Conservation (phyloP, 2,113 vertebrate genomes). For the Ginglymostoma cirratum region DNA sequence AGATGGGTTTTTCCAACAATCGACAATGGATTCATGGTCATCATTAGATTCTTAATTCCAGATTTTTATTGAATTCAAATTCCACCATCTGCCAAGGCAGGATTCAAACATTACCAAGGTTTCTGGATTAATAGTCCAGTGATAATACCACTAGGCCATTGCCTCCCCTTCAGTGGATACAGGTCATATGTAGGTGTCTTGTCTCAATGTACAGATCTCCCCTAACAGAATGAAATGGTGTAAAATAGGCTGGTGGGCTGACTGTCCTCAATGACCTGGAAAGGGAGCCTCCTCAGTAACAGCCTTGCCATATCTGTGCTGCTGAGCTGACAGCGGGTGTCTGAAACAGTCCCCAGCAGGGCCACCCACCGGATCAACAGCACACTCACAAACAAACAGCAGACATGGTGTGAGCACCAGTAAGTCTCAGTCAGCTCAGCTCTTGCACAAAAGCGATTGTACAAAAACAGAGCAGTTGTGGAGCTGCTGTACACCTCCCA, state of each 20-base stretch:
- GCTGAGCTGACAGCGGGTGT: background rate
- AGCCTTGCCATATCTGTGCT: background rate
- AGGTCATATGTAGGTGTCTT: no score
- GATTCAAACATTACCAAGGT: no score
- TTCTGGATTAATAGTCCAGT: no score
- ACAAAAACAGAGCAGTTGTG: background rate
- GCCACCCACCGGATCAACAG: background rate
- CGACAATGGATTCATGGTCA: no score
- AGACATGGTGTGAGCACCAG: background rate
- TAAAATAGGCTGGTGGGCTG: background rate
- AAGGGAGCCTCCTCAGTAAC: background rate
- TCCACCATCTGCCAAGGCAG: no score
- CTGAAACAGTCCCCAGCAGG: background rate
- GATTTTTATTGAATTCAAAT: no score
- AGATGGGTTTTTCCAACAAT: no score
- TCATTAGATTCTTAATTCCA: no score
- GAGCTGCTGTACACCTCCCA: background rate
- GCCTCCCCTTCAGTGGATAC: no score
- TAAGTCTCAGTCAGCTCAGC: background rate
- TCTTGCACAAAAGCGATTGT: background rate
- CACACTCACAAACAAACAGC: background rate
- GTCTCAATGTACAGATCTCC: background rate
- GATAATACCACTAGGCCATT: no score
- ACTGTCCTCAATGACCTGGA: background rate
- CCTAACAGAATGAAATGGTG: background rate